These are phyloP conservation scores for Ephialtes manifestator DNA, from an alignment of 2,888 invertebrate species.

Conservation along the genomic window DNA sequence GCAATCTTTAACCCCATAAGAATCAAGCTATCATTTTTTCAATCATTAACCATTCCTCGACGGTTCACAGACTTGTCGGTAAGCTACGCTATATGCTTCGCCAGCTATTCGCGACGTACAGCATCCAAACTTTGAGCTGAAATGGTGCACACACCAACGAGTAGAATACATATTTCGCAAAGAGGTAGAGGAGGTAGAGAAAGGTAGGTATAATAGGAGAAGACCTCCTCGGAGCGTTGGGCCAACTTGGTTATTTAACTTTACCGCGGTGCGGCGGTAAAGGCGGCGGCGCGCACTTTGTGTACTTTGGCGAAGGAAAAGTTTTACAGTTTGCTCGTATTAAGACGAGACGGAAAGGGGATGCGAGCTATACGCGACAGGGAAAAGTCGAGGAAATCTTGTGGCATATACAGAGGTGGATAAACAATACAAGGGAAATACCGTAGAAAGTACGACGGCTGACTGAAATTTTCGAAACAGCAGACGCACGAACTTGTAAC, in stretches of 20 bases:
- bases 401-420: slow-evolving; percentile 35
- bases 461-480: slow-evolving; percentile 49
- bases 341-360: slow-evolving; percentile 72
- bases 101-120: slow-evolving; percentile 34
- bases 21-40: neutral
- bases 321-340: slow-evolving; percentile 78
- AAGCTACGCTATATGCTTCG: slow-evolving; percentile 1
- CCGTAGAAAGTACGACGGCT: slow-evolving; percentile 16
- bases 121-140: slow-evolving; percentile 51
- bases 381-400: slow-evolving; percentile 60
- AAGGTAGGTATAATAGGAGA: slow-evolving; percentile 66
- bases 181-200: slow-evolving; percentile 2
- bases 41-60: slow-evolving; percentile 18
- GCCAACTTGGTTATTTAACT: slow-evolving; percentile 74
- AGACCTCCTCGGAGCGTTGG: slow-evolving; percentile 60
- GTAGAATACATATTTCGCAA: slow-evolving; percentile 61
- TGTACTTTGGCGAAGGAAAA: slow-evolving; percentile 73
- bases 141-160: slow-evolving; percentile 55
- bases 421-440: slow-evolving; percentile 58
- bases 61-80: slow-evolving; percentile 23
- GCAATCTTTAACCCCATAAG: neutral
- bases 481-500: slow-evolving; percentile 37
- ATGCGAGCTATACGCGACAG: slow-evolving; percentile 48
- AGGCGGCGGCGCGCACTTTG: slow-evolving; percentile 56
- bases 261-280: slow-evolving; percentile 67